Base-by-base conservation (phyloP, 2,888 invertebrate genomes). In the Sympetrum striolatum region DNA sequence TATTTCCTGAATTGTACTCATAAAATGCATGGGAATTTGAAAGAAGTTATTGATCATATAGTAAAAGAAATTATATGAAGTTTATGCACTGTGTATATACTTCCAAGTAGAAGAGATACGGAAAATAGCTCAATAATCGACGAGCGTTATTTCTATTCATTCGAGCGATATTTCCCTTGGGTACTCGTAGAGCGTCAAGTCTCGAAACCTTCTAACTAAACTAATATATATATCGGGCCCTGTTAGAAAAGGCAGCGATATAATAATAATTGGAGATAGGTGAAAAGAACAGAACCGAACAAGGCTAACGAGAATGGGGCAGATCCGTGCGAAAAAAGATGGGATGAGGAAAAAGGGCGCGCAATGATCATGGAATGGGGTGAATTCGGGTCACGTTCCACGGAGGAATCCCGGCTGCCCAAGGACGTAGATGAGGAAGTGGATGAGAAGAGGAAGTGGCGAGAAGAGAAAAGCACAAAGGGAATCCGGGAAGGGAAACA, bases 381-480 rank as follows among this genome's bases (percentile, higher is more conserved):
- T 44, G 81, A 5, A 82, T 82, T 82, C 82, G 31, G n/a, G 15
- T 82, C 82, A 82, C 82, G 82, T 82, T 81, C 25, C 39, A n/a
- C 10, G 81, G 53, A 81, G 25, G 81, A 81, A 81, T 81, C 81
- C 81, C 81, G 12, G 81, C 53, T 64, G 25, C 64, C 64, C 64
- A 53, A 48, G 31, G 81, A 37, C 31, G 15, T n/a, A 81, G 48
- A 81, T 5, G 53, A 81, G 25, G 22, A n/a, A 53, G 53, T 25
- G 31, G 81, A 53, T 31, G 53, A 48, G n/a, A 82, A 64, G 64
- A 44, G 48, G 22, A 10, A 37, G 80, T 1, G 81, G 48, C 39
- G 25, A 48, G 15, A 53, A n/a, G 31, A 10, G 25, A 48, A 48
- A 48, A 53, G 18, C 14, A 81, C 6, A 82, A 18, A 58, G 58